Base-by-base conservation (phyloP, 2,888 invertebrate species). In the Agrotis ipsilon region DNA sequence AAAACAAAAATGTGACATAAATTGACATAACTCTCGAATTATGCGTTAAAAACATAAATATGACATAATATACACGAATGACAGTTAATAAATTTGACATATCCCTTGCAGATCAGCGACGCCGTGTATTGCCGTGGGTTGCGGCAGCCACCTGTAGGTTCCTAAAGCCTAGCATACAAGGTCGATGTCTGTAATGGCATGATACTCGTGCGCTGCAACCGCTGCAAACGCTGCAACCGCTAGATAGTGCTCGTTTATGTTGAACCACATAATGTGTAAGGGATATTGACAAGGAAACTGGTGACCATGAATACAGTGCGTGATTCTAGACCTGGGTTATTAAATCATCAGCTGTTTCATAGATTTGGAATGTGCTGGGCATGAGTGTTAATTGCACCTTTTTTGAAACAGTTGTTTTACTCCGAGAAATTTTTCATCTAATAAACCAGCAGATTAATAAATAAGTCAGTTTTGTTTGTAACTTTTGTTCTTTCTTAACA, bases 131-230 rank as follows among this genome's bases (percentile, higher is more conserved):
- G 75, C 83, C 89, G 32, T 32, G 74, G 88, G 88, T 82, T 86
- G 88, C 90, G 87, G 89, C 85, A 85, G 79, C 70, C 90, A 90
- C 83, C 89, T 91, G 95, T 95, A 94, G 94, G 95, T 95, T 89
- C 82, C 83, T 74, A 81, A 82, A 73, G 66, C 65, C 73, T 78
- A 83, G 74, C 61, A 78, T 72, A 80, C 74, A 76, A 24, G 81
- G 75, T 86, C 69, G 58, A 78, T 78, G 89, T 88, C 83, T 84
- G 85, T 89, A 82, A 86, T 76, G 80, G 87, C 86, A 86, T 87
- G 83, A 64, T 61, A 68, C 64, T 71, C 72, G 64, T 71, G 64
- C 59, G 57, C 65, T 78, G 60, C 64, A 76, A 68, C 63, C 57
- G 81, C 76, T 78, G 64, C 61, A 60, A 55, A 62, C 32, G 32